Evolutionary conservation across 2,797 vertebrate species (phyloP), one percentile per base, ranked within the genome.

Genomic region (Austrolebias charrua): DNA sequence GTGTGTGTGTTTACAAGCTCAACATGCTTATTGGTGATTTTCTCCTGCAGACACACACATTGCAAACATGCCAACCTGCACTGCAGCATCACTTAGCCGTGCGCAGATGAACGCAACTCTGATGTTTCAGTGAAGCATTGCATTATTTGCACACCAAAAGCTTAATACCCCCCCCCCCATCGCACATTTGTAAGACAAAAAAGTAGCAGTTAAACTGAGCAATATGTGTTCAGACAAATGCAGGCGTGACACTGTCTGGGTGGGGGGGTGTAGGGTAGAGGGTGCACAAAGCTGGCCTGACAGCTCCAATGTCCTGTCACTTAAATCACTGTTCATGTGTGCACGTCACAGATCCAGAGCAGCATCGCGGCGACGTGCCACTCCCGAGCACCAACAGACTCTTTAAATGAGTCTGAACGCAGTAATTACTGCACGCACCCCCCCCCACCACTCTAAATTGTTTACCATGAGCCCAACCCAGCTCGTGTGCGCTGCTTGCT

Each of bases 1-100:
- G 89, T 86, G 88, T 88, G 88, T 85, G 87, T 93, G 92, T 95
- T 96, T 94, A 95, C 94, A 94, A 93, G 86, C 90, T 87, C 83
- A 86, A 91, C 92, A 89, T 94, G 89, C 92, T 92, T 87, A 90
- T 89, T 93, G 92, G 91, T 86, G 86, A 84, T 86, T 84, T 83
- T 85, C 81, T 83, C 83, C 85, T 63, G 76, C 83, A 86, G 87
- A 72, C 72, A 78, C 78, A 66, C 69, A 61, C 54, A 55, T n/a
- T 16, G 3, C 4, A 15, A 33, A 71, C 18, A 76, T 62, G 54
- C 51, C 75, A 59, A 67, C 52, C 49, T 16, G 47, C 38, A 45
- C 63, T 1, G 43, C 55, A 40, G 69, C 57, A 69, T 54, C 78
- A 54, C 82, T 81, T 55, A 66, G n/a, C 55, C 73, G 63, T 63